Evolutionary conservation across 2,113 vertebrate species (phyloP), one percentile per base, ranked within the genome.

Genomic region (Lichenostomus cassidix): DNA sequence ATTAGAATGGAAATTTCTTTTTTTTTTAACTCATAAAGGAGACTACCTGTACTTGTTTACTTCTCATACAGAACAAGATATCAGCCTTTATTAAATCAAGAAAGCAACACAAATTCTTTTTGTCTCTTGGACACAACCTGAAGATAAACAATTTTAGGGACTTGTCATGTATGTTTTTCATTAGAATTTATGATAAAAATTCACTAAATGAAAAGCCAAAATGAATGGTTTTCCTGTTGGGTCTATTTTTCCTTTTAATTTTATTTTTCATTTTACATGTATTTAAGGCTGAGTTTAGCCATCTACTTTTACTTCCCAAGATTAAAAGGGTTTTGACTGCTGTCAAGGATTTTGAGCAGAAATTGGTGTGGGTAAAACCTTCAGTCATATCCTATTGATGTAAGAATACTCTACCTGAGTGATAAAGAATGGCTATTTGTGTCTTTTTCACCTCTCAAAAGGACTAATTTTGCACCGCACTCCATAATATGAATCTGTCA

Each of bases 191-290:
- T 60, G 28, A 64, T 31, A 19, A 65, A 83, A 65, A 46, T 46
- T 75, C 27, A 50, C 16, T 55, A 64, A 82, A 59, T 7, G 22
- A 39, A 68, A 28, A 64, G 13, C 13, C 49, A 31, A 63, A 81
- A 67, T 11, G 18, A 71, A 68, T 42, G 41, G 7, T 6, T 73
- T 77, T 73, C 21, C 14, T 59, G 10, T 77, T 58, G 39, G 50
- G 8, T 35, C 13, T 78, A 2, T 0, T 35, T 58, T 53, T 39
- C 1, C 7, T 31, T 37, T 31, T 15, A 46, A 31, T 39, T 47
- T 47, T 42, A 11, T 49, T 50, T 67, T 75, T 63, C 41, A 71
- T 76, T 89, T 62, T 76, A 5, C 15, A 20, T 49, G 12, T 44
- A 33, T 41, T 53, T 64, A 23, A 86, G 74, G 58, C 19, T 59